Evolutionary conservation across 2,797 vertebrate species (phyloP).

Genomic region (Phoebastria nigripes): DNA sequence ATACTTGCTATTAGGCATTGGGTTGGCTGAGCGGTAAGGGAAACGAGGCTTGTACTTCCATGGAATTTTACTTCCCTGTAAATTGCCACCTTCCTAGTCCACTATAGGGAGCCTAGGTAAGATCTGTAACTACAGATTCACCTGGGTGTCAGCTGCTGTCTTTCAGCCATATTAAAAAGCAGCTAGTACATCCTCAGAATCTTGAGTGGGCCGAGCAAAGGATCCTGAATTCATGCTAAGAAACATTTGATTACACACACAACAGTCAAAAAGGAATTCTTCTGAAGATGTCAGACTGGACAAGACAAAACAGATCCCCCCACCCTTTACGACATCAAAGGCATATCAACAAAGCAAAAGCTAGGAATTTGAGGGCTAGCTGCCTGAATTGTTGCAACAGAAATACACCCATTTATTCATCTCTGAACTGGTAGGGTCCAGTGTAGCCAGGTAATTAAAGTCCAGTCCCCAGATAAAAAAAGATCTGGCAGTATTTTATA

Average conservation of each 20-base stretch:
- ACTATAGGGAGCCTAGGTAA: not conserved
- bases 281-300: not conserved
- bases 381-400: not conserved
- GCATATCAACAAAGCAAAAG: not conserved
- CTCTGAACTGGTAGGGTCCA: not conserved
- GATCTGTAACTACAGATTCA: not conserved
- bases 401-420: not conserved
- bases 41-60: not conserved
- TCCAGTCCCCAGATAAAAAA: not conserved
- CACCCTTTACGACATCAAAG: not conserved
- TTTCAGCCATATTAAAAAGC: not conserved
- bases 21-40: not conserved
- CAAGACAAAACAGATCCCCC: constrained; percentile 13
- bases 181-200: not conserved
- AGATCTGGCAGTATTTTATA: not conserved
- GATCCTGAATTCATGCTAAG: not conserved
- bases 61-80: not conserved
- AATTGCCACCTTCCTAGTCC: not conserved
- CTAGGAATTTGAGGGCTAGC: not conserved
- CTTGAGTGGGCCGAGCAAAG: not conserved
- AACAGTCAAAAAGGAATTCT: not conserved
- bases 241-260: not conserved
- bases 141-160: not conserved
- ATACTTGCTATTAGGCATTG: not conserved
- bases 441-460: not conserved